Base-by-base conservation (phyloP, 2,888 invertebrate species). In the Aleiodes testaceus region DNA sequence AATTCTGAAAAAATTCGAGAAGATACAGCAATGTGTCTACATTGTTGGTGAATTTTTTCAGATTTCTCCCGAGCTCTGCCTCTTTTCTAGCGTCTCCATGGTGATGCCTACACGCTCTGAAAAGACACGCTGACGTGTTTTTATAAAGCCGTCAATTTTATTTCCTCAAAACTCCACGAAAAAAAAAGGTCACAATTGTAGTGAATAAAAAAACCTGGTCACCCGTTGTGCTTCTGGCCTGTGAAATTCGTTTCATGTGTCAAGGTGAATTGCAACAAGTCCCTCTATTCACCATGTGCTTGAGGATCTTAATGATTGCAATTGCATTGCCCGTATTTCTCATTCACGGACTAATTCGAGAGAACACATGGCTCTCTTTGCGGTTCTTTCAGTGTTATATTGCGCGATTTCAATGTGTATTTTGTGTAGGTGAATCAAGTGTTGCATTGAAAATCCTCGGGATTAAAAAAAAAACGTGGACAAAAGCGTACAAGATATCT, bases 261-360 rank as follows among this genome's bases (percentile, higher is more conserved):
- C 65, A 70, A 70, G 65, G 65, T 70, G 72, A 74, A 64, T 74
- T 65, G 80, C 79, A 79, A 84, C 84, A 84, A 81, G 81, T 80
- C 75, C 79, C 73, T 79, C 82, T 82, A 82, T 84, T 65, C 53
- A 65, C 30, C 26, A 63, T 22, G 18, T 22, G 63, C 82, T 82
- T 79, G 74, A 73, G 63, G 74, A 77, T 81, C 79, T 78, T 82
- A 82, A 84, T 84, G 79, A 84, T 79, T 82, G 79, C 79, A 69
- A n/a, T 44, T 42, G 68, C 50, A 42, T 66, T 18, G 70, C 49
- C 64, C 69, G 65, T 63, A 76, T n/a, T 63, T 14, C 45, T 45
- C 77, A 81, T 84, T 84, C 85, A 83, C 84, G 83, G 82, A 82
- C 84, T 83, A 83, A 84, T 85, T 85, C 84, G 79, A 80, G 79